phyloP scores from a whole-genome alignment of 1,140 invertebrate species.

The Spodoptera litura region DNA sequence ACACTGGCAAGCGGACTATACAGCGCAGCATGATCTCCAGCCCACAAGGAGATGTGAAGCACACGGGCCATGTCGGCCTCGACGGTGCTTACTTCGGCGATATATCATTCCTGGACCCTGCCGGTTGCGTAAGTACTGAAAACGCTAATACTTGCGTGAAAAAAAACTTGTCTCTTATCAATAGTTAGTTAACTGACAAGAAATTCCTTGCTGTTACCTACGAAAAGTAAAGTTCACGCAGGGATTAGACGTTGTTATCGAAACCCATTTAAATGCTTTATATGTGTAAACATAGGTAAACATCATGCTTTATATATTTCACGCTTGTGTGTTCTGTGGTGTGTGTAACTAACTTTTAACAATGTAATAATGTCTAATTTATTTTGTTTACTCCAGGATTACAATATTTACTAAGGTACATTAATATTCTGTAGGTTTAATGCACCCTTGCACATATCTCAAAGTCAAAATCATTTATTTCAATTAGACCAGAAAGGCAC shows the following conservation, averaged over 20 bases:
- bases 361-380: neutral
- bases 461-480: too few species aligned
- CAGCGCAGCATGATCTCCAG: constrained; percentile 97
- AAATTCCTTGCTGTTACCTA: too few species aligned
- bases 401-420: too few species aligned
- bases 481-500: too few species aligned
- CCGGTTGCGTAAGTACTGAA: constrained; percentile 74
- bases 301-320: constrained; percentile 6
- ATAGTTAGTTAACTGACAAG: too few species aligned
- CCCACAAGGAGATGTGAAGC: constrained; percentile 98
- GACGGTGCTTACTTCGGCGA: constrained; percentile 99
- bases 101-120: constrained; percentile 92
- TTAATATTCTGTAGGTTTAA: too few species aligned
- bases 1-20: constrained; percentile 88
- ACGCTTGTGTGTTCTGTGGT: constrained; percentile 26
- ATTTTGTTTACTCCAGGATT: too few species aligned
- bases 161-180: too few species aligned
- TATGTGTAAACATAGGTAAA: neutral
- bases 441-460: too few species aligned
- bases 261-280: neutral
- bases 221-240: neutral
- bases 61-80: constrained; percentile 98
- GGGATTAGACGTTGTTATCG: neutral
- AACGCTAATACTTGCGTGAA: too few species aligned
- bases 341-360: neutral